Conservation (phyloP, 2,888 invertebrate species). For the Callyntrura sp. region DNA sequence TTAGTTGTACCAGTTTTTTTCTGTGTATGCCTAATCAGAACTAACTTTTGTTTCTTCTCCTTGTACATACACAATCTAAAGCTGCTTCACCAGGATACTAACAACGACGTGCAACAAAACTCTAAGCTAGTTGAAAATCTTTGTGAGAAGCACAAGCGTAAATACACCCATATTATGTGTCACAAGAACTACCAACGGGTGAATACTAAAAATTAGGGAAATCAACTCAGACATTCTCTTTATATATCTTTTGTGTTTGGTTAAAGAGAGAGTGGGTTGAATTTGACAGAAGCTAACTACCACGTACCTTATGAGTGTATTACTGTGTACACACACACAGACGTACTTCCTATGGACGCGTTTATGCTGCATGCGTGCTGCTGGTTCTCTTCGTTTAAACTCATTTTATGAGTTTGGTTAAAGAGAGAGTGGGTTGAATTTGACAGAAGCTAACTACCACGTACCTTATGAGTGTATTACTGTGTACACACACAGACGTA, state of each 20-base stretch:
- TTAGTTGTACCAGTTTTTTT: background rate
- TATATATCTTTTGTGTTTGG: conserved; percentile 27
- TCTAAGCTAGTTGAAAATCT: background rate
- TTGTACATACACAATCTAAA: background rate
- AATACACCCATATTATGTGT: conserved; percentile 57
- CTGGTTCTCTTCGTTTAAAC: conserved; percentile 38
- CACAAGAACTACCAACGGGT: conserved; percentile 46
- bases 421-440: conserved; percentile 39
- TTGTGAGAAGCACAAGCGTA: background rate
- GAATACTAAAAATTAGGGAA: conserved; percentile 69
- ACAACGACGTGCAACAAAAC: background rate
- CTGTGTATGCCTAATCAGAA: background rate
- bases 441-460: conserved; percentile 44
- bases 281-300: conserved; percentile 45
- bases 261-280: conserved; percentile 52
- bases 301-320: background rate
- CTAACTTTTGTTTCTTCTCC: background rate
- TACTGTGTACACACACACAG: background rate
- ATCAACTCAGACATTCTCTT: conserved; percentile 62
- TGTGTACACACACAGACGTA: conserved; percentile 1
- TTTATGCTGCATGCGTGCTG: conserved; percentile 4
- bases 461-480: background rate
- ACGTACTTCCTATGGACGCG: background rate
- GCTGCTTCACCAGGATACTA: background rate
- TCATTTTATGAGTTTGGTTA: conserved; percentile 71